Conservation (phyloP, 2,888 invertebrate species). For the Rugalucina vietnamica region DNA sequence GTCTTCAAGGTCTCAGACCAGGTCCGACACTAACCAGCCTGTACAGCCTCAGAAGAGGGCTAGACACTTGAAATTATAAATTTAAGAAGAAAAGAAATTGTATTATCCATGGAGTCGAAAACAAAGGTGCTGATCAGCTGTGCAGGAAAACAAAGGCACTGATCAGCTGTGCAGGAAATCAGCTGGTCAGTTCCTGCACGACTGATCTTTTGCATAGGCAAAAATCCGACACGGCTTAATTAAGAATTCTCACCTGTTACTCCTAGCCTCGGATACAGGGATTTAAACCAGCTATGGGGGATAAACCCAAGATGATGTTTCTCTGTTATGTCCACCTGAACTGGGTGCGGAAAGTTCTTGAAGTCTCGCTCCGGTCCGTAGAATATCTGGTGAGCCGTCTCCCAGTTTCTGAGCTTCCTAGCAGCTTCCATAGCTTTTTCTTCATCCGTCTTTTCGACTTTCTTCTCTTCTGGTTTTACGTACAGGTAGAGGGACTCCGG, state of each 20-base stretch:
- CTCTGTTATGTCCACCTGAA: slow-evolving; percentile 89
- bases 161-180: too few relatives aligned
- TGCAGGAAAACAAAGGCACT: too few relatives aligned
- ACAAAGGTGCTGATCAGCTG: too few relatives aligned
- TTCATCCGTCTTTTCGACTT: neutral
- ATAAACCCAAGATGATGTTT: slow-evolving; percentile 93
- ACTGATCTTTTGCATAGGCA: neutral
- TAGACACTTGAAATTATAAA: too few relatives aligned
- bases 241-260: slow-evolving; percentile 86
- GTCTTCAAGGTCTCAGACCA: too few relatives aligned
- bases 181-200: too few relatives aligned
- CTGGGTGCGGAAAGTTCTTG: slow-evolving; percentile 90
- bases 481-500: neutral
- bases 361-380: slow-evolving; percentile 88
- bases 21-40: too few relatives aligned
- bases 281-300: slow-evolving; percentile 98
- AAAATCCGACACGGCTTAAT: neutral
- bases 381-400: slow-evolving; percentile 79
- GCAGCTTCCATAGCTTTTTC: slow-evolving; percentile 23
- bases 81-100: too few relatives aligned
- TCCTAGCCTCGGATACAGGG: slow-evolving; percentile 97
- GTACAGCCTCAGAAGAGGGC: too few relatives aligned
- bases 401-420: slow-evolving; percentile 67
- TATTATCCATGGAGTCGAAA: too few relatives aligned
- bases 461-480: neutral